These are phyloP conservation scores for Bombus turneri DNA, from an alignment of 1,140 invertebrate genomes.

Conservation along the genomic window DNA sequence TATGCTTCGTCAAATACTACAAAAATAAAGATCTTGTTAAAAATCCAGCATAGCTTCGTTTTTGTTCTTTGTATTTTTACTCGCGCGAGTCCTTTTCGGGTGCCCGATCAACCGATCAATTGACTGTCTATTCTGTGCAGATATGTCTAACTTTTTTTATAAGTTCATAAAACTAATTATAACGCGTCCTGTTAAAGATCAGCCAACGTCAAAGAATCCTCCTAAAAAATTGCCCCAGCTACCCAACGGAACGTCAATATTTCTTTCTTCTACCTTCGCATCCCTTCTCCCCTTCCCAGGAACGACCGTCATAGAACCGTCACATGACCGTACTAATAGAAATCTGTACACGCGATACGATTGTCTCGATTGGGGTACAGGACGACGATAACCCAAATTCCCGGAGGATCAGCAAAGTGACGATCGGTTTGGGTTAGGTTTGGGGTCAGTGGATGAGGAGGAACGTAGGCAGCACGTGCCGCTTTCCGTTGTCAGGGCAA, in stretches of 20 bases:
- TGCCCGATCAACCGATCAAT: too few species aligned
- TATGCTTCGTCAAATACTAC: too few species aligned
- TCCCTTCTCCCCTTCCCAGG: not conserved
- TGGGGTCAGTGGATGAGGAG: conserved; percentile 54
- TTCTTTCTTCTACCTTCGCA: not conserved
- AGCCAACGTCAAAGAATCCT: too few species aligned
- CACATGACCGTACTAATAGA: conserved; percentile 34
- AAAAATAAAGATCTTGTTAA: too few species aligned
- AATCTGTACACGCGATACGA: conserved; percentile 40
- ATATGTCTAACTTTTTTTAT: too few species aligned
- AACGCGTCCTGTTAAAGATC: too few species aligned
- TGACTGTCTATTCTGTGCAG: too few species aligned
- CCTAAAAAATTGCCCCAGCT: too few species aligned
- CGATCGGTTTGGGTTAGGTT: conserved; percentile 53
- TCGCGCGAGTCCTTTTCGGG: too few species aligned
- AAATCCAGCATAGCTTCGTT: too few species aligned
- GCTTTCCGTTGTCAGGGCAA: conserved; percentile 78
- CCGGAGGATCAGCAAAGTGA: conserved; percentile 54
- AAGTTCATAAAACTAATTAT: too few species aligned
- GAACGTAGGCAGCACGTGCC: conserved; percentile 76
- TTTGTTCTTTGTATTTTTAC: too few species aligned
- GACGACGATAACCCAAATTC: conserved; percentile 59
- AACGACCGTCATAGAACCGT: not conserved
- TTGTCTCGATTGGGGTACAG: conserved; percentile 1
- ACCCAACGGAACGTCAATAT: not conserved